Evolutionary conservation across 2,888 invertebrate species (phyloP), one percentile per base, ranked within the genome.

Genomic region (Hydraecia micacea): DNA sequence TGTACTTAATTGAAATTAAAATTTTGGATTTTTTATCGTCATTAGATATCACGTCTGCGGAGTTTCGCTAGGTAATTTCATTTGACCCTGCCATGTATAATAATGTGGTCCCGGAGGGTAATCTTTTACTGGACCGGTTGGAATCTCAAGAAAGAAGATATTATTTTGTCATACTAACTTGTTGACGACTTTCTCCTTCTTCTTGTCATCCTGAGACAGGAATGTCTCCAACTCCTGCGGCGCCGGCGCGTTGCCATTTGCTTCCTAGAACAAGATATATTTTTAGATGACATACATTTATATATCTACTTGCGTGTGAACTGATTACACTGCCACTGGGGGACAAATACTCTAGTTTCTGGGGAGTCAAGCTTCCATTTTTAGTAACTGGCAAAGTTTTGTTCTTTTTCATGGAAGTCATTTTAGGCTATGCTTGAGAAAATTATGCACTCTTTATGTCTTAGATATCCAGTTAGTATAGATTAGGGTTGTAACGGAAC

Each of bases 181-280:
- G 91, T 93, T 97, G 75, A 95, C 94, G 68, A 95, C 94, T 86
- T 94, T 95, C 83, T 97, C 97, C 89, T 97, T 97, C 49, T 88
- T 93, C 79, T 95, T 97, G n/a, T 98, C 98, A 91, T 98, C 98
- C 89, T 97, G 97, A 67, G 98, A 98, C 86, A 98, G 95, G 92
- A 98, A 98, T n/a, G 98, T 98, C 90, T 98, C 98, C 97, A 98
- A 94, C 95, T 98, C 98, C 88, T 98, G 98, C 71, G 97, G 97
- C 73, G 95, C 94, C 69, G 94, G 91, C n/a, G 92, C 75, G 49
- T 89, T 92, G 79, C 96, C 96, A 88, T 97, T 97, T 55, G 93
- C 89, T 91, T 97, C 97, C 96, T 97, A 89, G 72, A 87, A 90
- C 70, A 75, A 81, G 18, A 36, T 36, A 28, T 79, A 73, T 49